Base-by-base conservation (phyloP, 2,888 invertebrate species). In the Lysandra bellargus region DNA sequence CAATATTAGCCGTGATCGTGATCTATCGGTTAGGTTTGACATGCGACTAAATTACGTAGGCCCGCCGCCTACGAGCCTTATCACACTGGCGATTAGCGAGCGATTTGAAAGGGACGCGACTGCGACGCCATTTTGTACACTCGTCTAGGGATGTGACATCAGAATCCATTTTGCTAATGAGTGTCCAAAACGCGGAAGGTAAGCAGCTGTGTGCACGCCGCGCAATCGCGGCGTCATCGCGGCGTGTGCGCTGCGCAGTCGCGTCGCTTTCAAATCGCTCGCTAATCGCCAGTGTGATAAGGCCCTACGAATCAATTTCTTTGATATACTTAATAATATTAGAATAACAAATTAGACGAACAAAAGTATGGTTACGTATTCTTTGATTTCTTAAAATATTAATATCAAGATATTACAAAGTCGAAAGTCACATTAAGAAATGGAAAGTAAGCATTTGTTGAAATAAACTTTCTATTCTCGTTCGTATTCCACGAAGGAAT, bases 401-500 rank as follows among this genome's bases (percentile, higher is more conserved):
- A 33, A 37, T 33, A 69, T 69, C 33, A 14, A 37, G 37, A 69
- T 37, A 33, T 69, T 69, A 69, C 33, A 69, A 23, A 69, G 69
- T 69, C 33, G 14, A 69, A 64, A 69, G 69, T 75, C 9, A 75
- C 23, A 23, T 57, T 57, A 30, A 23, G 75, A 75, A 76, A 14
- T 76, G 57, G 53, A 76, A 53, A 76, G 53, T 23, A 44, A 75
- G 40, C 23, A 30, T 49, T 53, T 49, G 53, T 75, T 53, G 23
- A 44, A 75, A 53, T 75, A 75, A 75, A 30, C 49, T 76, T 49
- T 53, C 53, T 33, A 57, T 74, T 69, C 44, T 74, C 44, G 44
- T 76, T 76, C 53, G 33, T 53, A 76, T 57, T 76, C 76, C 17
- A 76, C 57, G 76, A 37, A 76, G 33, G 33, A 76, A 75, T 53